Base-by-base conservation (phyloP, 2,113 vertebrate genomes). In the Abramis brama region DNA sequence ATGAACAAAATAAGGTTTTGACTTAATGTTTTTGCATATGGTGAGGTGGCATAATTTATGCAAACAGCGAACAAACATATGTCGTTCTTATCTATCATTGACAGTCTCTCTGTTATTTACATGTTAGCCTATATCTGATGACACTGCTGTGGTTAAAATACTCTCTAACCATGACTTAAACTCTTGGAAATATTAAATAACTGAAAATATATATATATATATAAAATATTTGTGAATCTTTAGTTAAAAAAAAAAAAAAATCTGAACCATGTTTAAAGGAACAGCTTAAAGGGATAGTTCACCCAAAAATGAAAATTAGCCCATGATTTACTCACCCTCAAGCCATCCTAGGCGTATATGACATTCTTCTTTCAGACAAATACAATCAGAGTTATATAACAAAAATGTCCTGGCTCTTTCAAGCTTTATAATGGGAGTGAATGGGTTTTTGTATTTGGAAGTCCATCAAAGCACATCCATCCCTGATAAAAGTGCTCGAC, bases 21-120 rank as follows among this genome's bases (percentile, higher is more conserved):
- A 17, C 73, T 73, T 21, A 8, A 27, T 27, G 8, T 59, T 79
- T 87, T 88, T 86, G 60, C 83, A 83, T 89, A 47, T 52, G 71
- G 36, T 45, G 82, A 73, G 55, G 25, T 88, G 68, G 62, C 76
- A 64, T 81, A 50, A 75, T 70, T 27, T 55, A 88, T 85, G 73
- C 86, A 87, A 86, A 88, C 15, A 81, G 27, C 17, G 55, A 80
- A 57, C 55, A 57, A 57, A 21, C 4, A 45, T 57, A 8, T 80
- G 17, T 9, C 1, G 36, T 64, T 62, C 23, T 62, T 25, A 39
- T 43, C 6, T 50, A 27, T 10, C 17, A 17, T 4, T 52, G 15
- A 19, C 21, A 4, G 25, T 52, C 4, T 19, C 55, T 27, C 33
- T 60, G n/a, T 73, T 74, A 52, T 25, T 79, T 52, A 43, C 55